Evolutionary conservation across 2,797 vertebrate genomes (phyloP).

Genomic region (Coregonus suidteri): DNA sequence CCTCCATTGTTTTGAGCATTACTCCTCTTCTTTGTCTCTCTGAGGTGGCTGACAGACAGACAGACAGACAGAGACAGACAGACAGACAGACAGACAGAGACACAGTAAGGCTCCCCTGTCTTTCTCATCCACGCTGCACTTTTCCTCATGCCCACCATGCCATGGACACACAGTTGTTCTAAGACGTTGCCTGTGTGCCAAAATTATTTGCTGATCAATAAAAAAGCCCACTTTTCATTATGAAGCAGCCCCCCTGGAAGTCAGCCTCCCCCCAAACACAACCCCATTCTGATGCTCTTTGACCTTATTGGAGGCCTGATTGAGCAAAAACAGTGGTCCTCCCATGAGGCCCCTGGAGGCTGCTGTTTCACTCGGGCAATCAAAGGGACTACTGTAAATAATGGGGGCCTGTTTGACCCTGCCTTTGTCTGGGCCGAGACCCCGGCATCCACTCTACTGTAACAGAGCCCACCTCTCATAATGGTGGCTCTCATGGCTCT

Average conservation of each 20-base stretch:
- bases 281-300: constrained; percentile 75
- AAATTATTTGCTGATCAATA: constrained; percentile 59
- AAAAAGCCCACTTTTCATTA: constrained; percentile 48
- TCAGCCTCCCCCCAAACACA: constrained; percentile 50
- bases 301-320: constrained; percentile 84
- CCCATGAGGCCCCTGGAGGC: constrained; percentile 71
- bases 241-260: constrained; percentile 59
- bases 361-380: constrained; percentile 81
- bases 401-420: constrained; percentile 78
- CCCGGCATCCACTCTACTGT: constrained; percentile 79
- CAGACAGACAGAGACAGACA: too few species aligned
- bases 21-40: not conserved
- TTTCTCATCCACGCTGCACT: not conserved
- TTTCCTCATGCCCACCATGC: not conserved
- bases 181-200: constrained; percentile 45
- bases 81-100: too few species aligned
- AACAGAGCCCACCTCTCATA: constrained; percentile 77
- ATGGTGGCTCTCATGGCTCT: constrained; percentile 74
- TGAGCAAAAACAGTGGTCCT: constrained; percentile 87
- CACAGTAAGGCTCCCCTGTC: not conserved
- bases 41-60: constrained; percentile 1
- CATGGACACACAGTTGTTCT: constrained; percentile 32
- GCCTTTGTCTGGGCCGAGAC: constrained; percentile 72
- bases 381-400: constrained; percentile 91
- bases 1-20: not conserved